Base-by-base conservation (phyloP, 1,140 invertebrate species). In the Pseudachorutes palmiensis region DNA sequence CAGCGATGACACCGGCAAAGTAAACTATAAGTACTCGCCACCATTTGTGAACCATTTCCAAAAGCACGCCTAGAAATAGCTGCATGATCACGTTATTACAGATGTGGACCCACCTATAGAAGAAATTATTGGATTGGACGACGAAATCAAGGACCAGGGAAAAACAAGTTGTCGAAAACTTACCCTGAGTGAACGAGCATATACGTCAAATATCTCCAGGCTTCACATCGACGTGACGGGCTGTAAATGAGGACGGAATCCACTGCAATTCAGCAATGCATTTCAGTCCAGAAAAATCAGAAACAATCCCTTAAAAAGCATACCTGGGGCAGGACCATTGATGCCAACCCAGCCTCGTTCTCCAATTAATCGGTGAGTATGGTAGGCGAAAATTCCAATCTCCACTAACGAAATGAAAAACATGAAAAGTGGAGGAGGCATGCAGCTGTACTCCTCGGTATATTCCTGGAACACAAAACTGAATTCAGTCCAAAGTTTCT, bases 151-250 rank as follows among this genome's bases (percentile, higher is more conserved):
- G n/a, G 24, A 36, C n/a, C n/a, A 36, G 26, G 12, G 2, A 33
- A 26, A 12, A 24, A 60, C 22, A 30, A 1, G 33, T 9, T 65
- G 31, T 5, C 55, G 31, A 30, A 55, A 36, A 81, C 84, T 82
- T 78, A 89, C 88, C 93, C 93, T 66, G 94, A 88, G 79, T 98
- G 95, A 36, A 98, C 94, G 76, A 98, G 88, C 91, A 97, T 97
- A 77, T 98, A 98, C 1, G 91, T 90, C 9, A 97, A 59, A 77
- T 88, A 98, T 73, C 96, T 83, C 93, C 93, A 98, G 0, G 86
- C 87, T 81, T 99, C 87, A 62, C 87, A 86, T 69, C 95, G 83
- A 74, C 88, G 86, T 70, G 86, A 83, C 0, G 95, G 95, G 81
- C 93, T 88, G 79, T 96, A 98, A 70, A 98, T 93, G 64, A 97